Evolutionary conservation across 2,888 invertebrate species (phyloP).

Genomic region (Microplitis manilae): DNA sequence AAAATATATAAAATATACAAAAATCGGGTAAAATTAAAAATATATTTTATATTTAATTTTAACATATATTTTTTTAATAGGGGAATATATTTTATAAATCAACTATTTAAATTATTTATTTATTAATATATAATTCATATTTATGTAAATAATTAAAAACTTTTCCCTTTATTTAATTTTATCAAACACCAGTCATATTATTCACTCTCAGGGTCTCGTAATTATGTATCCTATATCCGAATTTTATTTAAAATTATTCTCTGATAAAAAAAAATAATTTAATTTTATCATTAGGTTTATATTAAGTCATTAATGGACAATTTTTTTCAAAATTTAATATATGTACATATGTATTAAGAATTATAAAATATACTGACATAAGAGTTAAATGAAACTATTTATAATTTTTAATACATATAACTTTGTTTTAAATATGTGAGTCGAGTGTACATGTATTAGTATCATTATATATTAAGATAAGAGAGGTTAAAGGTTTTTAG

Average conservation of each 20-base stretch:
- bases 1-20: too few relatives aligned
- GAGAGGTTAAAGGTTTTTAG: slow-evolving; percentile 14
- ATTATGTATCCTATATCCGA: slow-evolving; percentile 5
- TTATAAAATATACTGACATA: slow-evolving; percentile 9
- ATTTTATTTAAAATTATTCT: slow-evolving; percentile 1
- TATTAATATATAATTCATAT: not conserved
- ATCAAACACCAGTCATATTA: not conserved
- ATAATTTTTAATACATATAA: too few relatives aligned
- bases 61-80: too few relatives aligned
- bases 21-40: too few relatives aligned
- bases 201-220: slow-evolving; percentile 13
- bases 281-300: too few relatives aligned
- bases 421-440: too few relatives aligned
- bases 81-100: too few relatives aligned
- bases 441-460: not conserved
- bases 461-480: not conserved
- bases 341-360: not conserved
- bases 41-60: too few relatives aligned
- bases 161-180: slow-evolving; percentile 2
- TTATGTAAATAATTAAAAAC: not conserved
- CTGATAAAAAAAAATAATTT: too few relatives aligned
- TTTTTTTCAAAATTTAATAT: too few relatives aligned
- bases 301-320: too few relatives aligned
- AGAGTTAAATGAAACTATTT: too few relatives aligned
- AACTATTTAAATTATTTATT: not conserved